Percentiles rank a stretch among this genome's conserved stretches.
Evolutionary conservation across 2,888 invertebrate genomes (phyloP).

Genomic region (Rhagium mordax): DNA sequence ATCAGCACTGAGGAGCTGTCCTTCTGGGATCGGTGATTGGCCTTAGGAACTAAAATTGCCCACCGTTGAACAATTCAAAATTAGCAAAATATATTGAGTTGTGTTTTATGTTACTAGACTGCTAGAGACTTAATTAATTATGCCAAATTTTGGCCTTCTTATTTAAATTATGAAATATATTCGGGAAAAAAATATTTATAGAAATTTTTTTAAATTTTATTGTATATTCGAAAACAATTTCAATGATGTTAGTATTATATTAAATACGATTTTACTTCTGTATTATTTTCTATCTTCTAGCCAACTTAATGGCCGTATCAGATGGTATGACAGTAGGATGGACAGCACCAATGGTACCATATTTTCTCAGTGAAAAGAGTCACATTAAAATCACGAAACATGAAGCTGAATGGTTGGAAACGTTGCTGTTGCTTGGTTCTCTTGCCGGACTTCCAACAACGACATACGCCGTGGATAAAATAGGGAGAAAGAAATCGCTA

Average conservation of each 20-base stretch:
- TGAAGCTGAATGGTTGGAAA: slow-evolving; percentile 59
- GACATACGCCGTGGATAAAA: slow-evolving; percentile 58
- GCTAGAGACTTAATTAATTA: too few relatives aligned
- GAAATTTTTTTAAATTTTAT: too few relatives aligned
- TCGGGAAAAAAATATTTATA: too few relatives aligned
- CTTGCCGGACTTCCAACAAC: slow-evolving; percentile 59
- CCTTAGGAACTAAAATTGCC: too few relatives aligned
- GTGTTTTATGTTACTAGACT: too few relatives aligned
- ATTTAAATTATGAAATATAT: too few relatives aligned
- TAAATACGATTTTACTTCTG: neutral
- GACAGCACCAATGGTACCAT: slow-evolving; percentile 65
- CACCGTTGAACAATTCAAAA: too few relatives aligned
- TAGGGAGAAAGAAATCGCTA: slow-evolving; percentile 63
- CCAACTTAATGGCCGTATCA: slow-evolving; percentile 65
- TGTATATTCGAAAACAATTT: too few relatives aligned
- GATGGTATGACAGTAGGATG: slow-evolving; percentile 68
- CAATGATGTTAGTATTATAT: neutral
- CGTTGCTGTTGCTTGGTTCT: slow-evolving; percentile 55
- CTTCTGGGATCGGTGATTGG: too few relatives aligned
- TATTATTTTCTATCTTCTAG: slow-evolving; percentile 52
- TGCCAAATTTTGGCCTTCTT: too few relatives aligned
- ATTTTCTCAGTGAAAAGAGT: slow-evolving; percentile 58
- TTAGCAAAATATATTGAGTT: too few relatives aligned
- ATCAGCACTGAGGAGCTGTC: too few relatives aligned
- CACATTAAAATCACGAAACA: slow-evolving; percentile 60